Evolutionary conservation across 2,888 invertebrate species (phyloP).

Genomic region (Volucella inflata): DNA sequence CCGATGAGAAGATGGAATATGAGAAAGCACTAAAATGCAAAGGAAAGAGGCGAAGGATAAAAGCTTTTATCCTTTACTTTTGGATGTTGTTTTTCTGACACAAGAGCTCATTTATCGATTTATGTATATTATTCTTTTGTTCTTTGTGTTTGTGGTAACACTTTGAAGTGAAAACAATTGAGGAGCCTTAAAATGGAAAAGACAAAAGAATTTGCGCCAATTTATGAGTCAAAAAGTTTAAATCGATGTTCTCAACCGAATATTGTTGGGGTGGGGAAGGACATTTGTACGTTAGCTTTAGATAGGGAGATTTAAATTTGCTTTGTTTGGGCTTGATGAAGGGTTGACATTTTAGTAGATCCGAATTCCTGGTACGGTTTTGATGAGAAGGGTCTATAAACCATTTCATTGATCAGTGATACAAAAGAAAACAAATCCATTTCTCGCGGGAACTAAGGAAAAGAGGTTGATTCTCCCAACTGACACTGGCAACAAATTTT

Average conservation of each 20-base stretch:
- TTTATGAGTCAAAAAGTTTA: conserved; percentile 49
- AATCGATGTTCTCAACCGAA: conserved; percentile 34
- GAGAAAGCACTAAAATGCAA: background rate
- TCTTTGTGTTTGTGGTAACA: conserved; percentile 23
- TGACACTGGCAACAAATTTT: no score
- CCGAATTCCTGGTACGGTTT: no score
- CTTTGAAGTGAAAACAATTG: conserved; percentile 49
- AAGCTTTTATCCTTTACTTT: conserved; percentile 36
- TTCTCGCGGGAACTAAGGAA: no score
- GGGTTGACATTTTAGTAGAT: no score
- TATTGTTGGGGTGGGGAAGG: background rate
- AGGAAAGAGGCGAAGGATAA: conserved; percentile 11
- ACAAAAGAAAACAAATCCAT: no score
- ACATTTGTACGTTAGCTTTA: background rate
- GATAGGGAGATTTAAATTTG: no score
- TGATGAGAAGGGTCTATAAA: no score
- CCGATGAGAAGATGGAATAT: background rate
- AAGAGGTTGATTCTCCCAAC: no score
- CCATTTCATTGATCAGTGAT: no score
- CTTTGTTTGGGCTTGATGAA: no score
- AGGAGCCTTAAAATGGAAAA: background rate
- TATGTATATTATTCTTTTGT: conserved; percentile 3
- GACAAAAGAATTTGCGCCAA: conserved; percentile 47
- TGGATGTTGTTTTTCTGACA: background rate
- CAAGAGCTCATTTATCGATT: conserved; percentile 31